These are phyloP conservation scores for Oscheius sp. DNA, from an alignment of 2,888 invertebrate genomes.

Conservation along the genomic window DNA sequence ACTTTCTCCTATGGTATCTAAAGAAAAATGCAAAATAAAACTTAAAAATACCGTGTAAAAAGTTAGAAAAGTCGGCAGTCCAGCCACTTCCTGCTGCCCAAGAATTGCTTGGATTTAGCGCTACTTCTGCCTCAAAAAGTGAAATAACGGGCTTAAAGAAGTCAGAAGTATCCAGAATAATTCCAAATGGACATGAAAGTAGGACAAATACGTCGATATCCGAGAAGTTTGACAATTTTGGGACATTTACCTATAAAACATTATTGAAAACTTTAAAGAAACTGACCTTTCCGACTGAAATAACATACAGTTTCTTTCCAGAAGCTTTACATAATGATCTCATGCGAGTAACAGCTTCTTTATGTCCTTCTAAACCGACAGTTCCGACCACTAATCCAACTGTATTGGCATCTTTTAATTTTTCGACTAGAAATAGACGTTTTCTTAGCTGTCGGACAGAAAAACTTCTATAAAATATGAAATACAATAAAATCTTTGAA, in stretches of 20 bases:
- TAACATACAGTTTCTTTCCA: slow-evolving; percentile 87
- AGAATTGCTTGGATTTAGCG: slow-evolving; percentile 42
- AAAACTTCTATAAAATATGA: not conserved
- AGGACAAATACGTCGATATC: slow-evolving; percentile 87
- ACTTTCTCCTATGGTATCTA: slow-evolving; percentile 50
- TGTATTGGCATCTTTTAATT: slow-evolving; percentile 87
- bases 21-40: not conserved
- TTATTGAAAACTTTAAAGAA: not conserved
- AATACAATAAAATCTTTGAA: not conserved
- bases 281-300: slow-evolving; percentile 85
- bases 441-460: slow-evolving; percentile 76
- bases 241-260: slow-evolving; percentile 78
- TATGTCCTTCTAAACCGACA: slow-evolving; percentile 80
- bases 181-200: slow-evolving; percentile 89
- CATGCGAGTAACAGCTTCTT: slow-evolving; percentile 63
- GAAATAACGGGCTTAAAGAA: slow-evolving; percentile 89
- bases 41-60: slow-evolving; percentile 50
- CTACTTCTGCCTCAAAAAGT: slow-evolving; percentile 85
- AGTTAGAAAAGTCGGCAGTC: slow-evolving; percentile 61
- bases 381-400: slow-evolving; percentile 88
- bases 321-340: slow-evolving; percentile 77
- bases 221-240: slow-evolving; percentile 92
- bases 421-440: slow-evolving; percentile 85
- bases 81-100: slow-evolving; percentile 60
- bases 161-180: slow-evolving; percentile 80